A percentile compares a stretch with the other conserved stretches of the same genome.
Conservation (phyloP, 2,888 invertebrate genomes). For the Cheilosia vulpina region DNA sequence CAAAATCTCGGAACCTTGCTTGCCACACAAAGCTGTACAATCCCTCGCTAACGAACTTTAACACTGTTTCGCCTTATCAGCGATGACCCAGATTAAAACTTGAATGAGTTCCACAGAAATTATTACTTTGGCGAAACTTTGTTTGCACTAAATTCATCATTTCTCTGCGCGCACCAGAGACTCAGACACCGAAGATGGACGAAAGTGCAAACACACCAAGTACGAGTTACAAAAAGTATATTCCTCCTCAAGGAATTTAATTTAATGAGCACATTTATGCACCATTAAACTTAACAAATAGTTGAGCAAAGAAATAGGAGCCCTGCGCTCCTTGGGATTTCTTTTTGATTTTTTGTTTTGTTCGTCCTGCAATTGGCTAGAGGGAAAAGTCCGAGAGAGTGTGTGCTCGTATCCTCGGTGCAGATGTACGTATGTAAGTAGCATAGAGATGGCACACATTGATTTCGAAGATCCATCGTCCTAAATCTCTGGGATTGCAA, state of each 20-base stretch:
- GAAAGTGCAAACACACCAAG: constrained; percentile 24
- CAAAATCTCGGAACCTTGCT: not conserved
- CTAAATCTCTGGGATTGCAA: constrained; percentile 30
- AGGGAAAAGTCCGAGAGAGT: constrained; percentile 4
- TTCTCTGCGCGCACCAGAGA: not conserved
- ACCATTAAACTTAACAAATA: constrained; percentile 62
- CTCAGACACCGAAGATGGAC: not conserved
- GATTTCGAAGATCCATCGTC: constrained; percentile 26
- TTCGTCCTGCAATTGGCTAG: constrained; percentile 23
- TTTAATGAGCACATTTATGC: constrained; percentile 70
- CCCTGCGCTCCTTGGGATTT: not conserved
- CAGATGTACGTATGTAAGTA: constrained; percentile 8
- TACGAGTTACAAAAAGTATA: constrained; percentile 1
- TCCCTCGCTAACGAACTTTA: not conserved
- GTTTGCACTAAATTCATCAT: constrained; percentile 30
- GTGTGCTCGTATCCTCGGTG: not conserved
- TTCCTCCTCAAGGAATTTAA: constrained; percentile 40
- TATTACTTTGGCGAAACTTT: constrained; percentile 32
- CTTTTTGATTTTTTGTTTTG: not conserved
- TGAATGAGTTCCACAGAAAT: constrained; percentile 9
- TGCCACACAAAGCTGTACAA: constrained; percentile 2
- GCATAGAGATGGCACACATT: constrained; percentile 46
- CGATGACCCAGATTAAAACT: constrained; percentile 24
- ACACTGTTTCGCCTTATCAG: constrained; percentile 26
- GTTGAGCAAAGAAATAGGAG: not conserved